Conservation (phyloP, 2,113 vertebrate genomes). For the human (Homo sapiens) region DNA sequence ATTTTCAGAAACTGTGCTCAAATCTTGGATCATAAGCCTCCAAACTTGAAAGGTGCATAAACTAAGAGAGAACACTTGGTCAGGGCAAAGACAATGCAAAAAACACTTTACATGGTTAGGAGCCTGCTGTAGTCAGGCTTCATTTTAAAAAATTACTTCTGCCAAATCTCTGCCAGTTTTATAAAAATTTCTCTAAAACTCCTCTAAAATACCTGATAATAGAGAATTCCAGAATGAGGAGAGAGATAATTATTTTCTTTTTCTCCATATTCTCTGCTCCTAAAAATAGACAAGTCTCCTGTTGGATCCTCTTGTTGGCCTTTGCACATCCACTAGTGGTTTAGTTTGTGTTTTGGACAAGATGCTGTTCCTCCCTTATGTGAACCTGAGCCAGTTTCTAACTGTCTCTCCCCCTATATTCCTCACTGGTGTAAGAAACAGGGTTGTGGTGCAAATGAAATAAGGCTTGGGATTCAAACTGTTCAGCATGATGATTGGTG, state of each 20-base stretch:
- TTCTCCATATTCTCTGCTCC: not conserved
- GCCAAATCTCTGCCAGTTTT: not conserved
- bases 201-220: not conserved
- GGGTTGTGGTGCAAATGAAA: no score
- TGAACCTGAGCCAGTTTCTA: not conserved
- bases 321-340: not conserved
- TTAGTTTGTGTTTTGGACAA: fast-evolving
- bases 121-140: not conserved
- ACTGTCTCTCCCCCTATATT: not conserved
- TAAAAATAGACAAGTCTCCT: not conserved
- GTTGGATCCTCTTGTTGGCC: not conserved
- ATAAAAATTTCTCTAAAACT: not conserved
- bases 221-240: not conserved
- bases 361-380: not conserved
- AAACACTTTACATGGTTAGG: not conserved
- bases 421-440: not conserved
- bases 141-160: not conserved
- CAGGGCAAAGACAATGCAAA: not conserved
- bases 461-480: not conserved
- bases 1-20: not conserved
- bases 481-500: not conserved
- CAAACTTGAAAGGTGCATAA: not conserved
- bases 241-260: not conserved
- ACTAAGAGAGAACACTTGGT: not conserved
- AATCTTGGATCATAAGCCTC: not conserved